phyloP scores from a whole-genome alignment of 2,113 vertebrate species.

The Oreochromis niloticus region DNA sequence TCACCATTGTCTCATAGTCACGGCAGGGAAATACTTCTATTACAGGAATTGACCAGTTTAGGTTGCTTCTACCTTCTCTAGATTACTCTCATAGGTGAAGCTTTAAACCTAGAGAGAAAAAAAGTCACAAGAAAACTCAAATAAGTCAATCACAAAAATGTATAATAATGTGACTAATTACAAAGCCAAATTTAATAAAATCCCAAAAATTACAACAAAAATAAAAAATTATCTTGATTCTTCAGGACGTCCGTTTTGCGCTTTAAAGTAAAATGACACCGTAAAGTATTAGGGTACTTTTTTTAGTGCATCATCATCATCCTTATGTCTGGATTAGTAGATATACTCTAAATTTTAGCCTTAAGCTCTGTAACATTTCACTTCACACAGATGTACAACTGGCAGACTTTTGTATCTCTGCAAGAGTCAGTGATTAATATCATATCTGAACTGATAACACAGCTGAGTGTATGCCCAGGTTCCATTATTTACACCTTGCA shows the following conservation, averaged over 20 bases:
- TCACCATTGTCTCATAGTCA: neutral
- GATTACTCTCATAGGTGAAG: accelerated
- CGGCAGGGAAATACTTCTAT: neutral
- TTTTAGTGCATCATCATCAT: neutral
- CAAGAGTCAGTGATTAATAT: neutral
- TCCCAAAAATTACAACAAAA: neutral
- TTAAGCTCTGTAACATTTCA: neutral
- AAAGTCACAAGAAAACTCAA: neutral
- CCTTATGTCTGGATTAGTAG: neutral
- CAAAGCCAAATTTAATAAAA: neutral
- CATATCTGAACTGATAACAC: neutral
- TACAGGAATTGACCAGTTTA: neutral
- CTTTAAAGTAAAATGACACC: neutral
- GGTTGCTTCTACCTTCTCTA: neutral
- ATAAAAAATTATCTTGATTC: neutral
- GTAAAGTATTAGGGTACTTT: neutral
- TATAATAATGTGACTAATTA: neutral
- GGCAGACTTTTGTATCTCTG: neutral
- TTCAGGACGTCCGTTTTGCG: neutral
- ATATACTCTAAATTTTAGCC: neutral
- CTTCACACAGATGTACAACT: neutral
- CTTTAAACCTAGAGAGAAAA: neutral
- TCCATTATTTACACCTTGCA: neutral
- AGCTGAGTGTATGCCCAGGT: neutral
- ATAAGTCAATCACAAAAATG: neutral